These are phyloP conservation scores for Leptinotarsa texana DNA, from an alignment of 1,140 invertebrate species.

Conservation along the genomic window DNA sequence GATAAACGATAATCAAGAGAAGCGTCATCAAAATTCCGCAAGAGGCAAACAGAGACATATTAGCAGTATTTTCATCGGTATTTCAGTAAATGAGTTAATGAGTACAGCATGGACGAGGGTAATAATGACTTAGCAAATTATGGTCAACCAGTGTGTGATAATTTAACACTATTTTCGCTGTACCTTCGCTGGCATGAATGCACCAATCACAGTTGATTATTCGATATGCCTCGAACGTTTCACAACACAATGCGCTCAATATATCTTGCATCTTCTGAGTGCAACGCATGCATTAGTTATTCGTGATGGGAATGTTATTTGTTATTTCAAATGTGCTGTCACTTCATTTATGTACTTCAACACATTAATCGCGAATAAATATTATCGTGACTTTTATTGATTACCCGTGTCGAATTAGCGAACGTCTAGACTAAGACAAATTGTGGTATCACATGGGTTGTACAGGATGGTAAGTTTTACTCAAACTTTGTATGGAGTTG, in stretches of 20 bases:
- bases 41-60: too few relatives aligned
- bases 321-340: conserved; percentile 6
- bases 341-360: conserved; percentile 8
- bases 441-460: neutral
- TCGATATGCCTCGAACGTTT: neutral
- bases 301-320: neutral
- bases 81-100: too few relatives aligned
- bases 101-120: too few relatives aligned
- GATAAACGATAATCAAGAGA: too few relatives aligned
- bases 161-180: too few relatives aligned
- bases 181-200: too few relatives aligned
- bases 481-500: too few relatives aligned
- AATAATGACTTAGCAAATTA: too few relatives aligned
- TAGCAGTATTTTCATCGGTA: too few relatives aligned
- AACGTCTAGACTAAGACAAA: conserved; percentile 4
- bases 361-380: conserved; percentile 8
- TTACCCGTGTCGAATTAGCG: conserved; percentile 2
- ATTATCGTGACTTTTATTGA: conserved; percentile 8
- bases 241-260: neutral
- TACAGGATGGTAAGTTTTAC: neutral
- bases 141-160: too few relatives aligned
- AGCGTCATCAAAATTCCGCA: too few relatives aligned
- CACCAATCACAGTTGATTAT: neutral
- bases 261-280: neutral
- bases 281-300: neutral